A percentile compares a stretch with the other conserved stretches of the same genome.
phyloP scores from a whole-genome alignment of 2,797 vertebrate species.

The Amblyopsis hoosieri region DNA sequence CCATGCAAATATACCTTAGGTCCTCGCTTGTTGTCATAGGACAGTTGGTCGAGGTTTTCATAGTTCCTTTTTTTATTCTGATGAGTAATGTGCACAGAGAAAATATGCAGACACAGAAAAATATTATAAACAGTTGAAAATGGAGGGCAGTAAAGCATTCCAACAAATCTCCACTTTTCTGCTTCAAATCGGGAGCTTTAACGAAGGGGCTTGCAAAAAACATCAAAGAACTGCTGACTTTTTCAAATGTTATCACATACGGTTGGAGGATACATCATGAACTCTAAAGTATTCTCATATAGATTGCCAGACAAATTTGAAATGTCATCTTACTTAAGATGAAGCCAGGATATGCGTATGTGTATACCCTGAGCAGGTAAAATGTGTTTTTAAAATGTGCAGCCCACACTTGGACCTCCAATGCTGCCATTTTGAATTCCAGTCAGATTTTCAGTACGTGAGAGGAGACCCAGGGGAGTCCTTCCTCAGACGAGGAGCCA shows the following conservation, averaged over 20 bases:
- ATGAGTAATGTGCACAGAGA: constrained; percentile 99
- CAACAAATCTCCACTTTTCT: constrained; percentile 97
- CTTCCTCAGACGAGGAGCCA: constrained; percentile 44
- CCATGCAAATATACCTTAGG: constrained; percentile 99
- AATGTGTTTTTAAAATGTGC: too few relatives aligned
- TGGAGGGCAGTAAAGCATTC: constrained; percentile 99
- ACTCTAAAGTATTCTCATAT: too few relatives aligned
- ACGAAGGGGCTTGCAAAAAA: constrained; percentile 94
- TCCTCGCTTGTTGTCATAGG: constrained; percentile 99
- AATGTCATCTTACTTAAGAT: too few relatives aligned
- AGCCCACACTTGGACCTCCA: background rate
- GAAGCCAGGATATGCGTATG: too few relatives aligned
- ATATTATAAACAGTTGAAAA: constrained; percentile 99
- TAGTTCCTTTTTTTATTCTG: constrained; percentile 99
- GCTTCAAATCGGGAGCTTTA: constrained; percentile 90
- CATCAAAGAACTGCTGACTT: constrained; percentile 59
- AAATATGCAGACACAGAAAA: constrained; percentile 99
- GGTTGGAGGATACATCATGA: too few relatives aligned
- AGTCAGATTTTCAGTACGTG: constrained; percentile 28
- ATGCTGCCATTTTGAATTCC: constrained; percentile 49
- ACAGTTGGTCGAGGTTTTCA: constrained; percentile 99
- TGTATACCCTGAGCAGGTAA: too few relatives aligned
- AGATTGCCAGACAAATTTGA: too few relatives aligned
- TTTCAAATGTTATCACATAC: background rate
- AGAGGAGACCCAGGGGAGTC: constrained; percentile 38